Evolutionary conservation across 2,888 invertebrate species (phyloP), one percentile per base, ranked within the genome.

Genomic region (Eristalinus aeneus): DNA sequence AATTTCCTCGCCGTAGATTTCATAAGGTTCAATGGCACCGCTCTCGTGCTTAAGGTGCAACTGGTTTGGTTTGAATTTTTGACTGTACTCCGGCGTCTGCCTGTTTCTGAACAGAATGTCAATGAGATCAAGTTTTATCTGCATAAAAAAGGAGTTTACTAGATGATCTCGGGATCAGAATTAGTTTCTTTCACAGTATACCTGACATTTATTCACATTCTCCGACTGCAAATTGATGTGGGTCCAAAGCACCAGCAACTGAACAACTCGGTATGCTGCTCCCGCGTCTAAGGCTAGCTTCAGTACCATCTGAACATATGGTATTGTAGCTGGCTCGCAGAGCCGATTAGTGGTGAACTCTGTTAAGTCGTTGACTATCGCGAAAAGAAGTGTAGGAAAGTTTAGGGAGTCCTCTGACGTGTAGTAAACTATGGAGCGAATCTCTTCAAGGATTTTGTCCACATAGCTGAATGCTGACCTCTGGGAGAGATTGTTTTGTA

Each of bases 161-260:
- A 27, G 27, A 27, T 34, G 3, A 6, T 34, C 9, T 34, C 10
- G 3, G 3, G 34, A 9, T 34, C 10, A 1, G 34, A 8, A 9
- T 16, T 46, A n/a, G n/a, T 16, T 16, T 22, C 8, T 12, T 39
- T 12, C 22, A 3, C 27, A 27, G 56, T 74, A 75, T 85, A 90
- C 89, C 78, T 90, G 89, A 0, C 91, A 92, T 58, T 89, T 90
- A 23, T 89, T 89, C 36, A 90, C 76, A 83, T 88, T 89, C 82
- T 92, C 92, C 89, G 90, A 89, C 71, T 92, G 91, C 54, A 92
- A 84, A 87, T 92, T 92, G 0, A 90, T 89, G 89, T 90, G 90
- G 61, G 91, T 88, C 90, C 91, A 90, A 23, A 89, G 88, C 9
- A 89, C 88, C 11, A 92, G 78, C 16, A 91, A 87, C 88, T 92